Percentiles rank a stretch among this genome's conserved stretches.
Evolutionary conservation across 2,113 vertebrate species (phyloP).

Genomic region (Clarias batrachus): DNA sequence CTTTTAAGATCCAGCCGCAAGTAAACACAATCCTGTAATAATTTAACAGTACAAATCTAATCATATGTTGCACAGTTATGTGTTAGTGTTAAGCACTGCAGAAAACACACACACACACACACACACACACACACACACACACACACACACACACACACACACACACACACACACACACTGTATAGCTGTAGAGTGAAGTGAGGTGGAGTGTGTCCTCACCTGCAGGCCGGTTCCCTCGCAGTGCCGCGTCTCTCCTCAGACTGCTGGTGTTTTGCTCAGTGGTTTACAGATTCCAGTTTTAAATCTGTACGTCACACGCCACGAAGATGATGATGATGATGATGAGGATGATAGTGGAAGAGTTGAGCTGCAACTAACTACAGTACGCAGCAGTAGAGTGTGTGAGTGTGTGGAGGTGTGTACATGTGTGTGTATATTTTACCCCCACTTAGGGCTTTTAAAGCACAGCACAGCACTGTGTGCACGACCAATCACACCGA

Average conservation of each 20-base stretch:
- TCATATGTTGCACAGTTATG: neutral
- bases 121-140: no score
- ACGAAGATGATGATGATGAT: slow-evolving; percentile 8
- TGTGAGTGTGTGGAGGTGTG: neutral
- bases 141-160: neutral
- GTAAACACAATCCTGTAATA: neutral
- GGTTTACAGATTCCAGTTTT: neutral
- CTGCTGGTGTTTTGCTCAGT: neutral
- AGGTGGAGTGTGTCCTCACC: neutral
- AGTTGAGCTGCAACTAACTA: neutral
- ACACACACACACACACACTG: neutral
- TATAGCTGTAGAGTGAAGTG: neutral
- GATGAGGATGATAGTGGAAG: neutral
- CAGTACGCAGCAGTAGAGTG: neutral
- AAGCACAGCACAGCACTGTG: neutral
- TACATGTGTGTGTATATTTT: neutral
- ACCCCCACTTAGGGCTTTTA: slow-evolving; percentile 12
- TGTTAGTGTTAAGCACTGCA: neutral
- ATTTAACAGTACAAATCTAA: neutral
- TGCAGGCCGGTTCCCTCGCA: neutral
- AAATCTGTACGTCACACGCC: neutral
- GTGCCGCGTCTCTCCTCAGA: neutral
- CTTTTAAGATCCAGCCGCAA: neutral
- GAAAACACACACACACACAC: neutral
- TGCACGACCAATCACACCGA: neutral